Evolutionary conservation across 2,888 invertebrate genomes (phyloP).

Genomic region (Andrena chrysosceles): DNA sequence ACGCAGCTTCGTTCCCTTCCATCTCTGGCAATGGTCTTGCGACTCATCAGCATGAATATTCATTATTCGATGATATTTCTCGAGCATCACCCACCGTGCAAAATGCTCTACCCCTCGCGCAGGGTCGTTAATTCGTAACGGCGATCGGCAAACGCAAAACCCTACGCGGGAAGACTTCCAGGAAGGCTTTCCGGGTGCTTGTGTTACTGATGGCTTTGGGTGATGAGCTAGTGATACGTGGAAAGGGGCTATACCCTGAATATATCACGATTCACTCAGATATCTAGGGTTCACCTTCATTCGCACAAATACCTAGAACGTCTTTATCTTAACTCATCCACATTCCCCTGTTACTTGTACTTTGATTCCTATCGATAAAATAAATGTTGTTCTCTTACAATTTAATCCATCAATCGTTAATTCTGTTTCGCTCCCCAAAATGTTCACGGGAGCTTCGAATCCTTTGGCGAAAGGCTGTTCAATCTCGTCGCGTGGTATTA

Average conservation of each 20-base stretch:
- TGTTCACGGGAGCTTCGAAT: neutral
- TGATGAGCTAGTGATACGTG: neutral
- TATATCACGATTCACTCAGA: no score
- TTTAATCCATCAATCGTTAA: neutral
- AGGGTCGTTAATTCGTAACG: constrained; percentile 83
- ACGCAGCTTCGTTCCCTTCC: constrained; percentile 77
- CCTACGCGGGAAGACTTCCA: constrained; percentile 10
- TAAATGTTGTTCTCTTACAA: neutral
- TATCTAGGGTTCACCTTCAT: neutral
- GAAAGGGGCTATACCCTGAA: neutral
- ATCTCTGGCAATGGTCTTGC: constrained; percentile 80
- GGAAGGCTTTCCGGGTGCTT: neutral
- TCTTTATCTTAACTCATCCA: neutral
- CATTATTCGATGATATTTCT: constrained; percentile 85
- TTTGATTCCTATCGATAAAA: neutral
- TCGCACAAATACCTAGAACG: neutral
- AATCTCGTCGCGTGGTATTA: neutral
- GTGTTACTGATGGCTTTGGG: neutral
- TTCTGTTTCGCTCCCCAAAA: neutral
- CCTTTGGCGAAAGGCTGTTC: neutral
- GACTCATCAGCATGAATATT: constrained; percentile 85
- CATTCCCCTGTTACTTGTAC: neutral
- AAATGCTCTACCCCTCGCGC: constrained; percentile 65
- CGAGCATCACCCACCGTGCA: constrained; percentile 68
- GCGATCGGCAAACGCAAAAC: constrained; percentile 78